These are phyloP conservation scores for Mya arenaria DNA, from an alignment of 1,140 invertebrate species.

Conservation along the genomic window DNA sequence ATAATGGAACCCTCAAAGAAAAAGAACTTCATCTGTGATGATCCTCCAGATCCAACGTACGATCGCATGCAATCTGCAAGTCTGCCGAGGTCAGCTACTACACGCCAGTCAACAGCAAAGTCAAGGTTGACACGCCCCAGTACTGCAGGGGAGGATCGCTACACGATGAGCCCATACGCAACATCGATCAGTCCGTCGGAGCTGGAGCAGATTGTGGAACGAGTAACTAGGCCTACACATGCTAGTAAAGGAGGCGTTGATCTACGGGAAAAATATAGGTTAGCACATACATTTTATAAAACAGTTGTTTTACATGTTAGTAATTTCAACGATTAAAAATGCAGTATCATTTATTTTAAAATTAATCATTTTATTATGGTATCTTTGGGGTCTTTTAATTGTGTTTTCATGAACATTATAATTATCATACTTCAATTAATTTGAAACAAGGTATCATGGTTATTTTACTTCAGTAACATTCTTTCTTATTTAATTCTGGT, in stretches of 20 bases:
- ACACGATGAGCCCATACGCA: constrained; percentile 1
- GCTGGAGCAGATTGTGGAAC: constrained; percentile 60
- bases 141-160: background rate
- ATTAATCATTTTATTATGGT: no score
- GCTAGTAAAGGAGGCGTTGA: constrained; percentile 68
- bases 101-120: background rate
- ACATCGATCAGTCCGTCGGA: constrained; percentile 37
- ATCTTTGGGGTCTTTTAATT: no score
- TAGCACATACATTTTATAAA: no score
- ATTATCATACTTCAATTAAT: no score
- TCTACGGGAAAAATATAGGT: constrained; percentile 51
- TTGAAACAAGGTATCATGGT: no score
- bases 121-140: constrained; percentile 23
- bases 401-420: no score
- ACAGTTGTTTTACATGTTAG: no score
- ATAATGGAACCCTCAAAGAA: constrained; percentile 52
- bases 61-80: constrained; percentile 10
- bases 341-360: no score
- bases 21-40: constrained; percentile 50
- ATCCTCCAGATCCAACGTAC: constrained; percentile 49
- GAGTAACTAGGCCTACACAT: constrained; percentile 67
- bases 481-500: no score
- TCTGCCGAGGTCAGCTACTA: constrained; percentile 17
- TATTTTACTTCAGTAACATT: no score
- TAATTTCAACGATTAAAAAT: no score